Evolutionary conservation across 2,888 invertebrate species (phyloP), one percentile per base, ranked within the genome.

Genomic region (Orgyia antiqua): DNA sequence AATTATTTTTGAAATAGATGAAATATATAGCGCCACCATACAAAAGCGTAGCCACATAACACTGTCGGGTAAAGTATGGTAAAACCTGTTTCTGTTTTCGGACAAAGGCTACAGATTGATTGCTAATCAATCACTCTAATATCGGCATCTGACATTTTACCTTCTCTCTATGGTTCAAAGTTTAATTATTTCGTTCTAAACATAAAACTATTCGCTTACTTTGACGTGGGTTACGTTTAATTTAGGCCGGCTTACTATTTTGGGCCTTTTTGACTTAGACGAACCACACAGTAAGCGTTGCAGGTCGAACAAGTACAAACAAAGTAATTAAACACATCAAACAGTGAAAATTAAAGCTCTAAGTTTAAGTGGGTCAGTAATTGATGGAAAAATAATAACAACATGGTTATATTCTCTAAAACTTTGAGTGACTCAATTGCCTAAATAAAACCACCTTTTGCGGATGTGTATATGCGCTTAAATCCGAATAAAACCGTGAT

Each of bases 271-370:
- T 76, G 77, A 77, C 78, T 80, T 73, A 67, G 73, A 68, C 51
- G 15, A 57, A 60, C 79, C 83, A n/a, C 80, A 70, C 83, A 80
- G 61, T 76, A 69, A 76, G 77, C 78, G 76, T 75, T 64, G 65
- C 55, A 60, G 45, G 54, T 58, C 57, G 40, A 78, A 82, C 77
- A 74, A 79, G 76, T 78, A 80, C 83, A 77, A 82, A 84, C 82
- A 83, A 84, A 84, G 83, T 84, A 84, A 84, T 86, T 86, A 84
- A 79, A 83, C 82, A 83, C 80, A 83, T 86, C 83, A 84, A 86
- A 83, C 82, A 74, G 57, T 59, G 60, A 68, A 78, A 78, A 82
- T 82, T 83, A 77, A 76, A 75, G 70, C 72, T 61, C 55, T 59
- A 67, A 69, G 67, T 76, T 74, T 78, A 77, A 80, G 77, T 67